Percentiles rank a stretch among this genome's conserved stretches.
These are phyloP conservation scores for Drosophila ezoana DNA, from an alignment of 2,888 invertebrate genomes.

Conservation along the genomic window DNA sequence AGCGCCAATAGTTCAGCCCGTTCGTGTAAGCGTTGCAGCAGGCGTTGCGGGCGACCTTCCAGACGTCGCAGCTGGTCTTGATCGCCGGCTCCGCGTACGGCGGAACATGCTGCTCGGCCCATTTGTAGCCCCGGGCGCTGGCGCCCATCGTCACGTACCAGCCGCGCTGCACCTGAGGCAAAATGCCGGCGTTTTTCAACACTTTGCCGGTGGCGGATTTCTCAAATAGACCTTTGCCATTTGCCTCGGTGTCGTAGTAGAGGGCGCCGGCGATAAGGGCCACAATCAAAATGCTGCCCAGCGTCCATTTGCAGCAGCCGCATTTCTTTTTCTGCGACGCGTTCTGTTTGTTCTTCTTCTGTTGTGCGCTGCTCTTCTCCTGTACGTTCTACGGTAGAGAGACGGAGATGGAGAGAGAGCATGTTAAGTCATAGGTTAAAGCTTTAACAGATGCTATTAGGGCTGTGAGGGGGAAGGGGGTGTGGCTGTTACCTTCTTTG, in stretches of 20 bases:
- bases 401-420: constrained; percentile 1
- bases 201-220: constrained; percentile 89
- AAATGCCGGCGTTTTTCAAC: constrained; percentile 88
- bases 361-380: constrained; percentile 82
- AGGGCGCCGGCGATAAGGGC: constrained; percentile 87
- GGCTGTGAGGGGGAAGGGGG: not conserved
- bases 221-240: constrained; percentile 89
- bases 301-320: constrained; percentile 88
- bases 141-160: constrained; percentile 88
- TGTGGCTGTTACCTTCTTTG: constrained; percentile 82
- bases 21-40: constrained; percentile 86
- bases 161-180: constrained; percentile 88
- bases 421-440: constrained; percentile 14
- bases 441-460: not conserved
- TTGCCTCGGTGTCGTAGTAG: constrained; percentile 88
- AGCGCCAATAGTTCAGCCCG: constrained; percentile 85
- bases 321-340: constrained; percentile 75
- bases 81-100: constrained; percentile 89
- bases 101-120: constrained; percentile 89
- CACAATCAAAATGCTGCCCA: constrained; percentile 88
- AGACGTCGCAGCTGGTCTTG: constrained; percentile 87
- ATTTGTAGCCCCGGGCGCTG: constrained; percentile 88
- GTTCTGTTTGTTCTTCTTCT: constrained; percentile 80
- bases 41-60: constrained; percentile 86
- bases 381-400: constrained; percentile 63